Base-by-base conservation (phyloP, 2,113 vertebrate species). In the Austrofundulus limnaeus region DNA sequence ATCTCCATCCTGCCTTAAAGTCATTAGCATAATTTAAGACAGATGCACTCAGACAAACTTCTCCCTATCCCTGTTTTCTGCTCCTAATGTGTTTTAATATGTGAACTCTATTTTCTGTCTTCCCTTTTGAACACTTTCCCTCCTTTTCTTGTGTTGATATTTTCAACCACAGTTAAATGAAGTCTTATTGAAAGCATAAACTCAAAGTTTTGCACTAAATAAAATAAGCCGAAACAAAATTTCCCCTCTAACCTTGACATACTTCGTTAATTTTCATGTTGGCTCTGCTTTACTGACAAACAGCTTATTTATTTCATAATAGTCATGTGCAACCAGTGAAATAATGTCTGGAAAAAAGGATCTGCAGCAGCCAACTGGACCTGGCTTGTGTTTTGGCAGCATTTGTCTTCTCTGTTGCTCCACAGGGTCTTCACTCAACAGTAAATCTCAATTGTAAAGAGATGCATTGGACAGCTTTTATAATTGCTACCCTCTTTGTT, bases 301-400 rank as follows among this genome's bases (percentile, higher is more conserved):
- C 20, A 11, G 16, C 23, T 31, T 57, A 19, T 45, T 59, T 68
- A 45, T 59, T 64, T 25, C 19, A 38, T 21, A 58, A 65, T 60
- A 53, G 48, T 37, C 19, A 17, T 61, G 45, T 55, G 21, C 61
- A 75, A 25, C 45, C 49, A 63, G 11, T 57, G 62, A 78, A 74
- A 62, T 20, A 23, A 62, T 50, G 53, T 59, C 23, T 55, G 37
- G 42, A 60, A 72, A 47, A 66, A 60, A 46, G 51, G 49, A 55
- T 58, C 53, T 51, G 45, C 46, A 49, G 11, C 4, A 0, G 24
- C 54, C 52, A 10, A 28, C 13, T 41, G 48, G 4, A 39, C 21
- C 52, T 39, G 28, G 38, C 17, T 56, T 55, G 38, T 77, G 41
- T 78, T 78, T 81, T 87, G 74, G 66, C 78, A 78, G 70, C 69